Evolutionary conservation across 2,888 invertebrate genomes (phyloP), one percentile per base, ranked within the genome.

Genomic region (Gandaritis pyraliata): DNA sequence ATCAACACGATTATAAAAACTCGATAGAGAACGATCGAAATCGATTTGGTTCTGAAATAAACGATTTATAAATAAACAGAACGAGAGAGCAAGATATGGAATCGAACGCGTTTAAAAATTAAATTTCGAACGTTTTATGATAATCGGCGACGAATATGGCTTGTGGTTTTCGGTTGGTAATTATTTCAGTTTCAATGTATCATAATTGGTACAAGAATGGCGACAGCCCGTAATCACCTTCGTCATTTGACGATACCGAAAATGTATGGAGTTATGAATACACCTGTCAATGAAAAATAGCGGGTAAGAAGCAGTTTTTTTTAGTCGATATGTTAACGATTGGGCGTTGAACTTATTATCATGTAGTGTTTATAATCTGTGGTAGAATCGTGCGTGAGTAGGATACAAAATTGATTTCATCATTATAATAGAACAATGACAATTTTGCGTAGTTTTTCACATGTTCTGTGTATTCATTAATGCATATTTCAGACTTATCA

Each of bases 81-180:
- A 66, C 66, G 56, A 56, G 58, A 65, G 61, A 66, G 58, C 58
- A 55, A 65, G 61, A 66, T 65, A 64, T 64, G 54, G 66, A 58
- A 58, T 64, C 57, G 64, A 58, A 59, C 66, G 58, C 59, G 61
- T 64, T 70, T 61, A 61, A 65, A 67, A 68, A 66, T 70, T 66
- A 66, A 66, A 68, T 62, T 58, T 65, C 59, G 46, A 51, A 66
- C 50, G 49, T 50, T 47, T 58, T 56, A 61, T 54, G 41, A 61
- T 65, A 65, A 65, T 65, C 61, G 65, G 48, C 46, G 43, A 15
- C 56, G 53, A 64, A 59, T 50, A 63, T 59, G 47, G 55, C 36
- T 18, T 33, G 59, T 45, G 64, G 59, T 56, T 58, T 53, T 63
- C 41, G 59, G 23, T 51, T 15, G 55, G 52, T 64, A 59, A 64